phyloP scores from a whole-genome alignment of 2,113 vertebrate genomes.

The Ploceus nigricollis region DNA sequence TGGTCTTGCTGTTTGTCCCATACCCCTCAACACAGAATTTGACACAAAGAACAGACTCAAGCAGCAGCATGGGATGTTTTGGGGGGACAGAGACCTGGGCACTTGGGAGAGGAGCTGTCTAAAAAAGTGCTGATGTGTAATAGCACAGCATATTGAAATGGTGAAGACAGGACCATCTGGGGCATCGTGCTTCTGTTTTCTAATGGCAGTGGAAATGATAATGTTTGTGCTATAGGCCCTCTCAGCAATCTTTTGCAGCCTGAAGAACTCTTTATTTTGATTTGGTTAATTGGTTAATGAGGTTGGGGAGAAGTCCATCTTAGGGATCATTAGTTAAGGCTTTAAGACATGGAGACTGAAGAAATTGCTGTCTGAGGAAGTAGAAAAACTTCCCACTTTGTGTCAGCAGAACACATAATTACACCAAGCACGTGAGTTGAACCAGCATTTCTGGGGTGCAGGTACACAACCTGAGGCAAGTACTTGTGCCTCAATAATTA shows the following conservation, averaged over 20 bases:
- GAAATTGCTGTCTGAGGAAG: conserved; percentile 36
- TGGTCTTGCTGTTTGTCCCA: not conserved
- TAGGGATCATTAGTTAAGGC: conserved; percentile 57
- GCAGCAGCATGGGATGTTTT: not conserved
- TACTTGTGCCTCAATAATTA: too few species aligned
- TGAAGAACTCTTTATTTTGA: conserved; percentile 54
- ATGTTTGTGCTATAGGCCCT: conserved; percentile 21
- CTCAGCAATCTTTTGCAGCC: conserved; percentile 46
- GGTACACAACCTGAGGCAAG: not conserved
- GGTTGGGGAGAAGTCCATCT: conserved; percentile 46
- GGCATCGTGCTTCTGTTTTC: not conserved
- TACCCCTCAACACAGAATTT: not conserved
- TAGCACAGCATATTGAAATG: not conserved
- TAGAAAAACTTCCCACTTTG: conserved; percentile 17
- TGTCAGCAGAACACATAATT: not conserved
- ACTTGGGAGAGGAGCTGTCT: not conserved
- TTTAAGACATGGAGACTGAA: conserved; percentile 28
- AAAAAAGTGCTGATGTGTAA: not conserved
- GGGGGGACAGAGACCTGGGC: not conserved
- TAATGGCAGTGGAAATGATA: conserved; percentile 28
- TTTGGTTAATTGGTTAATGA: conserved; percentile 66
- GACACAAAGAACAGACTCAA: not conserved
- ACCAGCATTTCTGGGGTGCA: not conserved
- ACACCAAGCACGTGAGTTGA: not conserved
- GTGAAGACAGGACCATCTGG: not conserved